Evolutionary conservation across 2,113 vertebrate genomes (phyloP).

Genomic region (Bos taurus): DNA sequence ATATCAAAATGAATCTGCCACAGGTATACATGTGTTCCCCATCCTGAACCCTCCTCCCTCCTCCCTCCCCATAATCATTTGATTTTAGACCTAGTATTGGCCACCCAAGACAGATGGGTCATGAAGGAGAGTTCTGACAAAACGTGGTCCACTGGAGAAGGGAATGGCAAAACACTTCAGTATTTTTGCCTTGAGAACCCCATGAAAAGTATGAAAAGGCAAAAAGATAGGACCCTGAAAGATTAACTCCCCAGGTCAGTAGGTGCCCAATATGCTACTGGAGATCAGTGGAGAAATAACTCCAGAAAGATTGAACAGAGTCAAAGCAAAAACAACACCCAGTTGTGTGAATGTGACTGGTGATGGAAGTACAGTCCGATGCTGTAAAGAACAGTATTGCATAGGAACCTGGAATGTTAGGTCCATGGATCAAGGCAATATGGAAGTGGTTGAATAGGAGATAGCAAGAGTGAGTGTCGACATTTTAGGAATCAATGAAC

Average conservation of each 20-base stretch:
- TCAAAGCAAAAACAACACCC: not conserved
- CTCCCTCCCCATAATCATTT: not conserved
- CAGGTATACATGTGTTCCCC: too few relatives aligned
- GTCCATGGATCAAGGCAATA: not conserved
- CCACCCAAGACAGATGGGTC: not conserved
- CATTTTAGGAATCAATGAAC: not conserved
- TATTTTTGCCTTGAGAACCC: not conserved
- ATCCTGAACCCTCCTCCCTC: too few relatives aligned
- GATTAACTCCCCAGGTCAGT: not conserved
- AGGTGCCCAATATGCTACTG: not conserved
- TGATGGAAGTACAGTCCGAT: not conserved
- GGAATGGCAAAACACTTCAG: not conserved
- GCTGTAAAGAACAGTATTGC: not conserved
- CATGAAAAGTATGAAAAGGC: not conserved
- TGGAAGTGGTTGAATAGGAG: not conserved
- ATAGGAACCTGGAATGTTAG: not conserved
- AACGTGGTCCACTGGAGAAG: not conserved
- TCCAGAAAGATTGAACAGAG: not conserved
- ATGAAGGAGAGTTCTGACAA: not conserved
- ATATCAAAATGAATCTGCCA: too few relatives aligned
- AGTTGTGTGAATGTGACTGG: not conserved
- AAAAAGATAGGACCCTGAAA: not conserved
- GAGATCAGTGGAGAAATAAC: not conserved
- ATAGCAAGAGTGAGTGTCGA: rapidly evolving
- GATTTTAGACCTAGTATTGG: not conserved